A percentile compares a stretch with the other conserved stretches of the same genome.
These are phyloP conservation scores for Macroteleia sp. DNA, from an alignment of 2,888 invertebrate species.

Conservation along the genomic window DNA sequence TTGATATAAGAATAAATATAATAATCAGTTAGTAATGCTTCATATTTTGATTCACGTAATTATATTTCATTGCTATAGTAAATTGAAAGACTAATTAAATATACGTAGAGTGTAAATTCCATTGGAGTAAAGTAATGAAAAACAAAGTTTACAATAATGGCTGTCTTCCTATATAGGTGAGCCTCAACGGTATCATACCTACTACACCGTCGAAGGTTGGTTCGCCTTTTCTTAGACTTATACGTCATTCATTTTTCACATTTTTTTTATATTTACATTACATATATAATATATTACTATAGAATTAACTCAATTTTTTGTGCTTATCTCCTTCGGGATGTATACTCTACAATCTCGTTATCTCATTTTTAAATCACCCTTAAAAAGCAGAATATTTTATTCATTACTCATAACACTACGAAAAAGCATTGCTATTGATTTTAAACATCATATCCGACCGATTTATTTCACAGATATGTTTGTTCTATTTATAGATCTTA, in stretches of 20 bases:
- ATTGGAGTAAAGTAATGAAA: constrained; percentile 64
- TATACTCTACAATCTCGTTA: constrained; percentile 67
- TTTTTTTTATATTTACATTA: constrained; percentile 46
- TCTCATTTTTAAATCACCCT: constrained; percentile 57
- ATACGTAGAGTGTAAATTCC: constrained; percentile 67
- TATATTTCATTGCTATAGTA: constrained; percentile 36
- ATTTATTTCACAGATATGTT: constrained; percentile 50
- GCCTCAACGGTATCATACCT: constrained; percentile 63
- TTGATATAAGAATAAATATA: constrained; percentile 1
- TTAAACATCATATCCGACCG: constrained; percentile 44
- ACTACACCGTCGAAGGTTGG: constrained; percentile 67
- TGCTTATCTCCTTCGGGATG: constrained; percentile 68
- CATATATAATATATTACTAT: constrained; percentile 51
- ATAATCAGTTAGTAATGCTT: constrained; percentile 27
- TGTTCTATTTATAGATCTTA: constrained; percentile 30
- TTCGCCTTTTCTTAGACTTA: constrained; percentile 67
- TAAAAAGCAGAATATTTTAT: constrained; percentile 61
- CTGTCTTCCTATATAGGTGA: constrained; percentile 66
- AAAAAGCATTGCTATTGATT: constrained; percentile 57
- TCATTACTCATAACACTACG: constrained; percentile 55
- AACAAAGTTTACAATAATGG: constrained; percentile 64
- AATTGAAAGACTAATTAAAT: constrained; percentile 28
- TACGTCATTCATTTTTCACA: constrained; percentile 65
- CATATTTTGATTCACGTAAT: constrained; percentile 1
- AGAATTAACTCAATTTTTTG: constrained; percentile 60